phyloP scores from a whole-genome alignment of 53 echinoderm and acorn worm species.

The Glandiceps talaboti region DNA sequence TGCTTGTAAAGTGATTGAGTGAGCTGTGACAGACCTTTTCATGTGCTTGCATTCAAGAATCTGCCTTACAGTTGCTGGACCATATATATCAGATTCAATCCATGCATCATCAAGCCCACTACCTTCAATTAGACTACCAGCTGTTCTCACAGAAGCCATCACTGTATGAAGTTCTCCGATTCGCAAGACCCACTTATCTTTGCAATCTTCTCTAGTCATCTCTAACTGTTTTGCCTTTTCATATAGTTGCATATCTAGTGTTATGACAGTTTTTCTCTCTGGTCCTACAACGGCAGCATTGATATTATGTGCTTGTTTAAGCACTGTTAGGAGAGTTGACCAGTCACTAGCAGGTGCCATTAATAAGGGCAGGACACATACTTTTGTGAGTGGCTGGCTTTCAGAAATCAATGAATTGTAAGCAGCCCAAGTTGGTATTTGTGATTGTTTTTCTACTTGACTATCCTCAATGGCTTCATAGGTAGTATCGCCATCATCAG shows the following conservation, averaged over 20 bases:
- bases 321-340: conserved; percentile 12
- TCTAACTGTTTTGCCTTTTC: background rate
- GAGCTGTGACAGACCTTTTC: conserved; percentile 25
- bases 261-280: conserved; percentile 10
- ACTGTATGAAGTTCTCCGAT: conserved; percentile 36
- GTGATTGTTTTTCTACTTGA: background rate
- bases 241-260: conserved; percentile 14
- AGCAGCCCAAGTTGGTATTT: conserved; percentile 3
- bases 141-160: conserved; percentile 16
- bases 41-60: conserved; percentile 25
- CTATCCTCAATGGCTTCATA: background rate
- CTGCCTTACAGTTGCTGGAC: conserved; percentile 13
- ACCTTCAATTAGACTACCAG: conserved; percentile 6
- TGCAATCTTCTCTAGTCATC: conserved; percentile 15
- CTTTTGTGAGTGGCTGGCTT: conserved; percentile 1
- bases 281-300: conserved; percentile 4
- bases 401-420: conserved; percentile 1
- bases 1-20: conserved; percentile 14
- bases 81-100: conserved; percentile 23
- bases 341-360: conserved; percentile 18
- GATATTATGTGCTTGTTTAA: conserved; percentile 17
- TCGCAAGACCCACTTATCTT: conserved; percentile 3
- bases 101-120: conserved; percentile 27
- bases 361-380: conserved; percentile 8
- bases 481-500: background rate